These are phyloP conservation scores for Plectus sambesii DNA, from an alignment of 1,140 invertebrate species.

Conservation along the genomic window DNA sequence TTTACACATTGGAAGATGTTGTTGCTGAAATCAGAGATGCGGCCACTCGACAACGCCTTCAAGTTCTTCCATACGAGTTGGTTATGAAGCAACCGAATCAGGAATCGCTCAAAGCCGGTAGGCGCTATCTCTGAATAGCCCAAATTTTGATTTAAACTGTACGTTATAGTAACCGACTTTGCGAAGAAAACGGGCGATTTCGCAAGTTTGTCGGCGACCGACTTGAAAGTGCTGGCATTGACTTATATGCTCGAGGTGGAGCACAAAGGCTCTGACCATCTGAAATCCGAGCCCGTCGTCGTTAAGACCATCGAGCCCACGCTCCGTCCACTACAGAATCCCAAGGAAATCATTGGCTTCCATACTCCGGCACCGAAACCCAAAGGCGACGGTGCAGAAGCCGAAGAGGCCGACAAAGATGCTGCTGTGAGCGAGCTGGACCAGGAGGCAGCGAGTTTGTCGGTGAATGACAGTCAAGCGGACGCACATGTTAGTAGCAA, in stretches of 20 bases:
- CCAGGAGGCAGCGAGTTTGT: no score
- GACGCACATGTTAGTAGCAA: no score
- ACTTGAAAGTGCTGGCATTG: constrained; percentile 83
- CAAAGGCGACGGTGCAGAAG: no score
- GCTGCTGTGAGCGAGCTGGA: no score
- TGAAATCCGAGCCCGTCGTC: constrained; percentile 1
- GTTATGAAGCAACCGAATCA: constrained; percentile 64
- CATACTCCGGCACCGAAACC: no score
- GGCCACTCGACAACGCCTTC: constrained; percentile 66
- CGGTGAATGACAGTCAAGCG: no score
- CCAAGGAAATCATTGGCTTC: no score
- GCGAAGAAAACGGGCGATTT: constrained; percentile 95
- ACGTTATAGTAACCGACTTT: constrained; percentile 65
- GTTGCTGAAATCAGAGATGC: constrained; percentile 77
- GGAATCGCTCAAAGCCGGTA: constrained; percentile 66
- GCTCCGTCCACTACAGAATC: no score
- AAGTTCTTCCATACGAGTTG: constrained; percentile 75
- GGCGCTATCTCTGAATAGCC: constrained; percentile 6
- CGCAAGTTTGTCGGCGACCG: constrained; percentile 71
- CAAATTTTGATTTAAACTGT: neutral
- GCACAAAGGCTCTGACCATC: constrained; percentile 45
- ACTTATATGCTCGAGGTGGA: constrained; percentile 82
- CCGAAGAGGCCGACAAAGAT: no score
- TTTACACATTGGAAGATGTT: constrained; percentile 76
- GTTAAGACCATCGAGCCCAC: no score